Conservation (phyloP, 2,888 invertebrate genomes). For the Aleiodes leptofemur region DNA sequence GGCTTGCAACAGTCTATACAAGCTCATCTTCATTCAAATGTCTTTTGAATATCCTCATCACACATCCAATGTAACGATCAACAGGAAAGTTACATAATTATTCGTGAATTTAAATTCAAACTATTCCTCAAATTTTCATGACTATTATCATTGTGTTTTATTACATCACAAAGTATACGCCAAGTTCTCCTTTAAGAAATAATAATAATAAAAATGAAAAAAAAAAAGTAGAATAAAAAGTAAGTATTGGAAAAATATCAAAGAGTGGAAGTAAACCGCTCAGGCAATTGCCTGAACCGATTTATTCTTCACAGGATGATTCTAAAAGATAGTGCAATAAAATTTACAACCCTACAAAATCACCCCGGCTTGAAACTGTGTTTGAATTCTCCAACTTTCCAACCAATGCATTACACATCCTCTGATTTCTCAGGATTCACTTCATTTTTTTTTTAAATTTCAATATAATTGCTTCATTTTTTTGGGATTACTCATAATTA, state of each 20-base stretch:
- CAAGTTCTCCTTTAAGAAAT: no score
- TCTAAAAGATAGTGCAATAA: slow-evolving; percentile 7
- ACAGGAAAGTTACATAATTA: no score
- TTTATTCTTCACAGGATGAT: slow-evolving; percentile 25
- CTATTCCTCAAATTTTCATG: no score
- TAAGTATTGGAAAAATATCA: slow-evolving; percentile 5
- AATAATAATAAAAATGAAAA: background rate
- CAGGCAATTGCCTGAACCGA: slow-evolving; percentile 19
- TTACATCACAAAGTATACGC: no score
- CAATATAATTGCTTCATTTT: slow-evolving; percentile 5
- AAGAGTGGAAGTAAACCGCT: slow-evolving; percentile 15
- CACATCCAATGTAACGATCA: no score
- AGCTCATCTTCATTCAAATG: background rate
- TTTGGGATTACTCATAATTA: background rate
- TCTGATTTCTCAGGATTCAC: background rate
- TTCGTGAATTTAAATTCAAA: no score
- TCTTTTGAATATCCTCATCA: no score
- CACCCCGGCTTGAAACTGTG: background rate
- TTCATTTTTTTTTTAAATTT: slow-evolving; percentile 4
- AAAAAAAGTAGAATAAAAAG: background rate
- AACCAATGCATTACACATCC: slow-evolving; percentile 5
- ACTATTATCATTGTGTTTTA: no score
- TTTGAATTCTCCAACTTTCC: slow-evolving; percentile 14
- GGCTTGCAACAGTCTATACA: background rate
- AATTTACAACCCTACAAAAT: slow-evolving; percentile 25